Conservation (phyloP, 2,113 vertebrate genomes). For the Vulpes ferrilata region DNA sequence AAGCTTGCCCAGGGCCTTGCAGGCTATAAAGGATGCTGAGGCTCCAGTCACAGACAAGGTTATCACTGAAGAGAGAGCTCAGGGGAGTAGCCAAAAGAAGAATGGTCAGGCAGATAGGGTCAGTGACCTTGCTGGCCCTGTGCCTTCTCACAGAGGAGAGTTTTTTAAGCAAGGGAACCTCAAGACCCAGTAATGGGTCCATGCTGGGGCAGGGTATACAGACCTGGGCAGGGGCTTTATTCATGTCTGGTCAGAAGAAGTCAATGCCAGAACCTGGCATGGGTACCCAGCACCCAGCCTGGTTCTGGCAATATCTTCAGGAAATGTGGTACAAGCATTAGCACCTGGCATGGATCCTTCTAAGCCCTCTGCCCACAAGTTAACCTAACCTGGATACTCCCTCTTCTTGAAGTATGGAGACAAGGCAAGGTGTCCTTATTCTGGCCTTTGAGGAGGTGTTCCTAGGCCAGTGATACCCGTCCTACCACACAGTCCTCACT, state of each 20-base stretch:
- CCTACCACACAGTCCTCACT: too few species aligned
- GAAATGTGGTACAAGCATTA: rapidly evolving
- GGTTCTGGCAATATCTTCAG: background rate
- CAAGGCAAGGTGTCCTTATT: background rate
- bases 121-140: background rate
- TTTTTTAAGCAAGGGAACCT: background rate
- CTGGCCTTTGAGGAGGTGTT: background rate
- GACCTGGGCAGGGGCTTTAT: background rate
- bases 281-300: background rate
- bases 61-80: background rate
- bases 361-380: background rate
- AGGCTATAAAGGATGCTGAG: background rate
- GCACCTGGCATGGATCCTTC: too few species aligned
- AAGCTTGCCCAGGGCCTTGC: background rate
- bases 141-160: background rate
- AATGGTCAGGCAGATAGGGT: background rate
- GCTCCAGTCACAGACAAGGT: background rate
- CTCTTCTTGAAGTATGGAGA: background rate
- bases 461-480: background rate
- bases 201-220: background rate
- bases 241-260: background rate
- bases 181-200: rapidly evolving
- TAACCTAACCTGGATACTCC: background rate
- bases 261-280: background rate
- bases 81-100: background rate